Conservation (phyloP, 1,140 invertebrate species). For the Planococcus citri region DNA sequence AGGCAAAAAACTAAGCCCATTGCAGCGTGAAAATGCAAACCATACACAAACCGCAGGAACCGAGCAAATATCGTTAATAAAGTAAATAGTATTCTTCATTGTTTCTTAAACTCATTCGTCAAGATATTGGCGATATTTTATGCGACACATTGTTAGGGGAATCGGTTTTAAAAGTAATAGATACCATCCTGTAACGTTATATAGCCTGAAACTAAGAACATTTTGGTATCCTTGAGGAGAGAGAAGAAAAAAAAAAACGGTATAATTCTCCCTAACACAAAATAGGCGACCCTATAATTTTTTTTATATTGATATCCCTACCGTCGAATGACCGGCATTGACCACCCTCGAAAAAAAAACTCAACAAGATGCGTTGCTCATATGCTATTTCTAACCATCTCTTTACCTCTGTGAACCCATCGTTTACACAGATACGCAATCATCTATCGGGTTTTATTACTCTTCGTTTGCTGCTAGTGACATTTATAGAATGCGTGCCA, state of each 20-base stretch:
- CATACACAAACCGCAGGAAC: too few species aligned
- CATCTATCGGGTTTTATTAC: conserved; percentile 18
- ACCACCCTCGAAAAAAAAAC: conserved; percentile 10
- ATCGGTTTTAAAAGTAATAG: neutral
- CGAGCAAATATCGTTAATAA: neutral
- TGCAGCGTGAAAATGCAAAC: too few species aligned
- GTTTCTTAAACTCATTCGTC: neutral
- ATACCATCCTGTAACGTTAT: neutral
- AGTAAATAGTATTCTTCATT: neutral
- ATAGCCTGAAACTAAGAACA: conserved; percentile 6
- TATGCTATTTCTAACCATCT: conserved; percentile 1
- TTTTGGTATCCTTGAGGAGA: neutral
- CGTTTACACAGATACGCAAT: conserved; percentile 17
- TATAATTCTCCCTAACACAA: conserved; percentile 16
- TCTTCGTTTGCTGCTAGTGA: conserved; percentile 15
- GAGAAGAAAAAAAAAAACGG: conserved; percentile 12
- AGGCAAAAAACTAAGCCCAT: too few species aligned
- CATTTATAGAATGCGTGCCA: conserved; percentile 18
- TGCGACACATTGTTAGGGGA: conserved; percentile 5
- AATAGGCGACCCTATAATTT: conserved; percentile 17
- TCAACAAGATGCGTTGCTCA: neutral
- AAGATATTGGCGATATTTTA: conserved; percentile 4
- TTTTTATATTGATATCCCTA: conserved; percentile 3
- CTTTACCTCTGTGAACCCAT: neutral
- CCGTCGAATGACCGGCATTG: neutral